Conservation (phyloP, 2,888 invertebrate species). For the Leuctra nigra region DNA sequence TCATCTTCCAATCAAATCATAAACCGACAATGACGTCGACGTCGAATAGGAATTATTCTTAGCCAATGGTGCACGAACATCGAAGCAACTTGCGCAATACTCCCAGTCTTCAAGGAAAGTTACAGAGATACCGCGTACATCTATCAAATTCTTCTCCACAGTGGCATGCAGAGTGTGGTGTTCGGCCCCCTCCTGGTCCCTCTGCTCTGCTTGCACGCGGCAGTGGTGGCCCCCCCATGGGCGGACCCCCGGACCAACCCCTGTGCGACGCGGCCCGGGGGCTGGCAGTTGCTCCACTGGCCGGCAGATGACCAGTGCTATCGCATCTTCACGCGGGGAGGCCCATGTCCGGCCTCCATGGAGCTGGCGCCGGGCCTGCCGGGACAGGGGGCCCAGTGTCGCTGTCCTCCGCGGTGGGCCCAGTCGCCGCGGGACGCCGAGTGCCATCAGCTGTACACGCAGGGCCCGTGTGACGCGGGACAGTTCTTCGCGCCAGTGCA, state of each 20-base stretch:
- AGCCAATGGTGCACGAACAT: no score
- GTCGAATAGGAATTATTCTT: no score
- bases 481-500: slow-evolving; percentile 68
- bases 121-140: no score
- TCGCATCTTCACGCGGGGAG: slow-evolving; percentile 64
- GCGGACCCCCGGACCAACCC: slow-evolving; percentile 75
- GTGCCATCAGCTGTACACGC: slow-evolving; percentile 67
- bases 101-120: no score
- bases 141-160: not conserved
- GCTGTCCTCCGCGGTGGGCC: slow-evolving; percentile 74
- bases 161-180: slow-evolving; percentile 14
- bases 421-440: slow-evolving; percentile 59
- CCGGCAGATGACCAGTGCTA: slow-evolving; percentile 77
- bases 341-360: slow-evolving; percentile 76
- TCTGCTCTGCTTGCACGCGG: slow-evolving; percentile 42
- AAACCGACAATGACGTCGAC: no score
- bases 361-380: slow-evolving; percentile 56
- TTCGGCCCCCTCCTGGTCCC: slow-evolving; percentile 13
- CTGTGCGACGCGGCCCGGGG: slow-evolving; percentile 69
- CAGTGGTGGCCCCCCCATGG: slow-evolving; percentile 79
- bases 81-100: no score
- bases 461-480: slow-evolving; percentile 64
- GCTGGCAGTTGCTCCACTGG: slow-evolving; percentile 84
- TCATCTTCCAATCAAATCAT: no score
- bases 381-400: slow-evolving; percentile 65